Conservation (phyloP, 2,797 vertebrate genomes). For the Crypturellus tataupa region DNA sequence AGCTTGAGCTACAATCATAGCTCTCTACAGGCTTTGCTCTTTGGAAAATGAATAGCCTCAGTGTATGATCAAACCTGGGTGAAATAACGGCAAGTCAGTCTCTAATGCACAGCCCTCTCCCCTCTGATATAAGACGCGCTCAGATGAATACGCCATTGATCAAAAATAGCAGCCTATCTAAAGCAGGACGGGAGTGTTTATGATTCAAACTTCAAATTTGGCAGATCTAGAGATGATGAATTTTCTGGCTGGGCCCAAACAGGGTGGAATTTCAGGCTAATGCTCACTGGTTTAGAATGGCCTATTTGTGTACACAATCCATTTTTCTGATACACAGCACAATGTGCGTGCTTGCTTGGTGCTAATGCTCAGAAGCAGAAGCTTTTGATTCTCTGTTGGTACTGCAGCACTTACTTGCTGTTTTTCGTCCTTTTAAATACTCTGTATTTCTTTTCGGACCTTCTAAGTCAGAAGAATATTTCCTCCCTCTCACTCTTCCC, state of each 20-base stretch:
- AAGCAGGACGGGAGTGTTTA: neutral
- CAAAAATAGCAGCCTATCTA: neutral
- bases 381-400: neutral
- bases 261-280: neutral
- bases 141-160: neutral
- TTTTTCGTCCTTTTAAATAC: neutral
- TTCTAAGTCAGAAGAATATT: neutral
- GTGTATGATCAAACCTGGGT: neutral
- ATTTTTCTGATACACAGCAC: neutral
- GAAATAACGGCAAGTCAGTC: neutral
- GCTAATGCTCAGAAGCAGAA: neutral
- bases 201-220: neutral
- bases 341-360: neutral
- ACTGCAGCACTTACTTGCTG: neutral
- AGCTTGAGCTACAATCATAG: neutral
- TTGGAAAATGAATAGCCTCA: neutral
- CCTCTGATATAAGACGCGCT: neutral
- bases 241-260: neutral
- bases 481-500: neutral
- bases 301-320: neutral
- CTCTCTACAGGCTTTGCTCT: neutral
- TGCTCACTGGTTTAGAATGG: neutral
- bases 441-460: neutral
- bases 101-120: neutral
- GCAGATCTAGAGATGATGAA: neutral